Base-by-base conservation (phyloP, 2,888 invertebrate genomes). In the Ptilodon capucinus region DNA sequence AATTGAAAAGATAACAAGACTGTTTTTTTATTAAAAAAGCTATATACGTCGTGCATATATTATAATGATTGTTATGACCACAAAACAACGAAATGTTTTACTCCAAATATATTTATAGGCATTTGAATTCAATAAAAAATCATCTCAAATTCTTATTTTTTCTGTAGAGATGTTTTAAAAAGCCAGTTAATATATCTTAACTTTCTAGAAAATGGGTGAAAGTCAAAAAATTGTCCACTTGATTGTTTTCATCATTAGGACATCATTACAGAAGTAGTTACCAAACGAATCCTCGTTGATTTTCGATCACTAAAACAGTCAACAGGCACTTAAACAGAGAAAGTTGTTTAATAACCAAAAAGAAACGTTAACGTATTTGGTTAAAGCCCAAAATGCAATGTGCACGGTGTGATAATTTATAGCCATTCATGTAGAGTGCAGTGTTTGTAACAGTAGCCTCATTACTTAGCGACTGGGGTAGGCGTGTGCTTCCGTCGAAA, bases 401-500 rank as follows among this genome's bases (percentile, higher is more conserved):
- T 48, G 42, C 34, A 51, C 48, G 14, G 39, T 46, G 54, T 46
- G 58, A 56, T 66, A 68, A 73, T 76, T 70, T 68, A 66, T 65
- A 58, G 58, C 74, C 74, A 74, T 76, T 74, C 68, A 67, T 64
- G 64, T 63, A 64, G 61, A 72, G 71, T 69, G 71, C 71, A 73
- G 60, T 69, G 69, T 67, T 65, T 78, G 84, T 84, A 83, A 82
- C 79, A 79, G 76, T 81, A 80, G 79, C 78, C 81, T 90, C 86
- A 89, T 91, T 90, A 91, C 89, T 91, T 90, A 89, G 84, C 79
- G 71, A 71, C 63, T 68, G 68, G 68, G 67, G 80, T 79, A 81
- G 86, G 88, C 84, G 88, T 81, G 84, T 74, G 76, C 82, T 86
- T 85, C 87, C 87, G 81, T 79, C 76, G 84, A 71, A 81, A 86